Evolutionary conservation across 64 coral and sea anemone genomes (phyloP).

Genomic region (Pachyseris speciosa): DNA sequence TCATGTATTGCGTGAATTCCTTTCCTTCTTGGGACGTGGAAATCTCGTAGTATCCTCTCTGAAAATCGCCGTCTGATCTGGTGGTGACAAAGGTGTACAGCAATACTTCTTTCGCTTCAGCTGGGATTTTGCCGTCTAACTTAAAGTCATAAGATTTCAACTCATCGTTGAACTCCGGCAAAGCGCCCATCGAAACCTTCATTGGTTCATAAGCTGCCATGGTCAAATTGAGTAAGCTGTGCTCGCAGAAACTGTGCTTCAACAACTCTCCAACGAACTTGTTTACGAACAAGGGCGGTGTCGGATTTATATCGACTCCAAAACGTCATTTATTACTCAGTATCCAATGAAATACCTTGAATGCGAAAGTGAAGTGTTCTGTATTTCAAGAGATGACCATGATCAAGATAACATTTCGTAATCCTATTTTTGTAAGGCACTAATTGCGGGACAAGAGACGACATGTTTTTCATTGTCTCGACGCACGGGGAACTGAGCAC

Average conservation of each 20-base stretch:
- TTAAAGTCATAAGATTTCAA: not conserved
- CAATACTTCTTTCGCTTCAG: conserved; percentile 10
- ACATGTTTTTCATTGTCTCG: not conserved
- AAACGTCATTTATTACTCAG: not conserved
- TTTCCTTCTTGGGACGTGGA: not conserved
- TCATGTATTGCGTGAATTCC: conserved; percentile 14
- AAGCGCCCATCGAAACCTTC: not conserved
- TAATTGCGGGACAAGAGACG: not conserved
- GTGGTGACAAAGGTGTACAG: conserved; percentile 23
- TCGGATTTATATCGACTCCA: not conserved
- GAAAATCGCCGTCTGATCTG: conserved; percentile 1
- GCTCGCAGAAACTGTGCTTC: not conserved
- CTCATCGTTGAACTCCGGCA: not conserved
- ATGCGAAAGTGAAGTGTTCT: not conserved
- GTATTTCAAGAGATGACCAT: not conserved
- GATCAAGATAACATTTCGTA: not conserved
- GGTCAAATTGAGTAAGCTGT: not conserved
- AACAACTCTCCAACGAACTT: no score
- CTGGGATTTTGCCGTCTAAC: not conserved
- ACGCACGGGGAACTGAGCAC: no score
- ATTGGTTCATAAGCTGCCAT: not conserved
- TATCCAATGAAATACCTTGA: conserved; percentile 4
- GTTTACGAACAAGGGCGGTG: no score
- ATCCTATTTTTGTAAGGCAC: not conserved
- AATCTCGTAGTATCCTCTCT: conserved; percentile 44